A percentile compares a stretch with the other conserved stretches of the same genome.
Conservation (phyloP, 2,797 vertebrate species). For the Anguilla marmorata region DNA sequence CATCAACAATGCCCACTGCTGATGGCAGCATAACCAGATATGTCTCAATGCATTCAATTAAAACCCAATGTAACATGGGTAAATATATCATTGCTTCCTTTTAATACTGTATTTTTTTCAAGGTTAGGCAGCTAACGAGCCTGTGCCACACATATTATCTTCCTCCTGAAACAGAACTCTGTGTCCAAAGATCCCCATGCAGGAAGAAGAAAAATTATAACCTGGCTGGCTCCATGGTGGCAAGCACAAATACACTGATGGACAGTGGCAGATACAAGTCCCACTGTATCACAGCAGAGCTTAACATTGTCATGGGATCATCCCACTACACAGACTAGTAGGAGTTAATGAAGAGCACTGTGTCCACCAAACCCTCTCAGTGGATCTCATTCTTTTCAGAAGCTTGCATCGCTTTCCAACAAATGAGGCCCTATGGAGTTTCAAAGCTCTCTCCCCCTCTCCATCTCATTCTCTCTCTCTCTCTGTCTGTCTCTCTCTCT, state of each 20-base stretch:
- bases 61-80: too few relatives aligned
- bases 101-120: too few relatives aligned
- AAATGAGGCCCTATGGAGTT: slow-evolving; percentile 7
- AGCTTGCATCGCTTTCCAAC: not conserved
- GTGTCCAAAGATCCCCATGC: not conserved
- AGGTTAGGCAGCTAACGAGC: not conserved
- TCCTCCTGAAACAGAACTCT: not conserved
- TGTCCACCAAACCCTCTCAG: not conserved
- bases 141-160: not conserved
- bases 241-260: not conserved
- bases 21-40: too few relatives aligned
- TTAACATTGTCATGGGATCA: not conserved
- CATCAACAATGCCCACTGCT: not conserved
- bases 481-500: not conserved
- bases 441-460: not conserved
- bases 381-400: not conserved
- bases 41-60: too few relatives aligned
- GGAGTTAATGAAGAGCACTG: not conserved
- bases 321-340: not conserved
- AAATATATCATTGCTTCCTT: too few relatives aligned
- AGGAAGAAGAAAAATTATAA: not conserved
- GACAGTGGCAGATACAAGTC: not conserved
- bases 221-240: not conserved
- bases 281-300: not conserved
- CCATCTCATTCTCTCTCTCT: not conserved